Percentiles rank a stretch among this genome's conserved stretches.
Conservation (phyloP, 2,113 vertebrate genomes). For the Oncorhynchus nerka region DNA sequence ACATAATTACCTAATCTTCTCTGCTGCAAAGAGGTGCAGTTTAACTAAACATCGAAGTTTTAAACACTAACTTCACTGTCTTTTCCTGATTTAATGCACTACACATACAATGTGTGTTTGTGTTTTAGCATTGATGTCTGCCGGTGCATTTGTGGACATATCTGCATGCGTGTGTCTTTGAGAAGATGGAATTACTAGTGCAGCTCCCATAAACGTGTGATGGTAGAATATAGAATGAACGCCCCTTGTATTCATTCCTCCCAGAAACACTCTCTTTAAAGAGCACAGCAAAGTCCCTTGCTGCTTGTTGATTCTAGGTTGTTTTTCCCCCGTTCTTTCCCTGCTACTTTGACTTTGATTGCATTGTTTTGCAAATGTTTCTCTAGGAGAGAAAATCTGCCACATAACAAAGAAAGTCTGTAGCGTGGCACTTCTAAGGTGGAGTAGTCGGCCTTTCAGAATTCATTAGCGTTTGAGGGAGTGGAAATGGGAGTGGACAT, state of each 20-base stretch:
- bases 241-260: constrained; percentile 42
- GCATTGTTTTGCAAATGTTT: constrained; percentile 38
- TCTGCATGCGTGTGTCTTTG: constrained; percentile 17
- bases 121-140: constrained; percentile 8
- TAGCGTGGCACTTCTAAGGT: constrained; percentile 27
- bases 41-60: neutral
- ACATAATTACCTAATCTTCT: neutral
- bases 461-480: constrained; percentile 20
- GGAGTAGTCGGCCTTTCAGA: constrained; percentile 23
- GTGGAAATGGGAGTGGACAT: constrained; percentile 26
- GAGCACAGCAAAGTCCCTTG: constrained; percentile 47
- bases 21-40: neutral
- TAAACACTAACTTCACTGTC: neutral
- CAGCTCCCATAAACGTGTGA: neutral
- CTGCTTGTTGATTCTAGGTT: constrained; percentile 66
- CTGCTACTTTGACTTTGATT: constrained; percentile 63
- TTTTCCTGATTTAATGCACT: neutral
- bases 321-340: constrained; percentile 49
- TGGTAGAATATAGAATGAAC: constrained; percentile 43
- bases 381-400: constrained; percentile 22
- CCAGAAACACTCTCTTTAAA: constrained; percentile 50
- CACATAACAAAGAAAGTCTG: constrained; percentile 6
- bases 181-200: constrained; percentile 16
- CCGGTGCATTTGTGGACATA: constrained; percentile 7
- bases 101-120: neutral